Conservation (phyloP, 1,140 invertebrate genomes). For the Helicorthomorpha holstii region DNA sequence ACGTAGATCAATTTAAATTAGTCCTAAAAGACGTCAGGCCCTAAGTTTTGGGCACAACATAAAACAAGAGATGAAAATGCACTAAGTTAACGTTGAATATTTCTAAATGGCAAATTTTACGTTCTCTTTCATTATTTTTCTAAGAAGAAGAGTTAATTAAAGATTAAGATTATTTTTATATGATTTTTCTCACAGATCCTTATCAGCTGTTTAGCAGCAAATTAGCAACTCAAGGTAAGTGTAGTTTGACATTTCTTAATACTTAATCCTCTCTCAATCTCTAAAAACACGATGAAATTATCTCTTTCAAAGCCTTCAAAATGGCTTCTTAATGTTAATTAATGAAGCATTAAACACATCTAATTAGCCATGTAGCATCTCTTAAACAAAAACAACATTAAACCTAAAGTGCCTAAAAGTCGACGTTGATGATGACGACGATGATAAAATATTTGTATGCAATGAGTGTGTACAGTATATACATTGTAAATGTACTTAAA, state of each 20-base stretch:
- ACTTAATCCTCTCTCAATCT: neutral
- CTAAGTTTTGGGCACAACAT: neutral
- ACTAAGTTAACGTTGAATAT: too few species aligned
- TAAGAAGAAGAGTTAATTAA: too few species aligned
- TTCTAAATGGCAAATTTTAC: too few species aligned
- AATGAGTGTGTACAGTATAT: too few species aligned
- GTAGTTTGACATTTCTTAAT: neutral
- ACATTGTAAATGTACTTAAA: too few species aligned
- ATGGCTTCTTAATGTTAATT: neutral
- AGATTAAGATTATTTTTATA: neutral
- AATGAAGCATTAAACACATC: neutral
- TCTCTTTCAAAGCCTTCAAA: neutral
- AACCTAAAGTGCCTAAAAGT: neutral
- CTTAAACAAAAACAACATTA: neutral
- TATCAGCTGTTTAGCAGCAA: slow-evolving; percentile 15
- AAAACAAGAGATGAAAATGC: neutral
- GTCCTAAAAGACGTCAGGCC: too few species aligned
- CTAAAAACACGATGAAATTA: neutral
- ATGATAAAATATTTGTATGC: too few species aligned
- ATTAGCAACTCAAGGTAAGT: slow-evolving; percentile 15
- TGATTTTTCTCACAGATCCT: slow-evolving; percentile 11
- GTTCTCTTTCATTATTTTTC: too few species aligned
- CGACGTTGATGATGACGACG: neutral
- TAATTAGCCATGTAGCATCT: neutral
- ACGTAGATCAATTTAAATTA: too few species aligned